Evolutionary conservation across 2,888 invertebrate species (phyloP).

Genomic region (Hermodice carunculata): DNA sequence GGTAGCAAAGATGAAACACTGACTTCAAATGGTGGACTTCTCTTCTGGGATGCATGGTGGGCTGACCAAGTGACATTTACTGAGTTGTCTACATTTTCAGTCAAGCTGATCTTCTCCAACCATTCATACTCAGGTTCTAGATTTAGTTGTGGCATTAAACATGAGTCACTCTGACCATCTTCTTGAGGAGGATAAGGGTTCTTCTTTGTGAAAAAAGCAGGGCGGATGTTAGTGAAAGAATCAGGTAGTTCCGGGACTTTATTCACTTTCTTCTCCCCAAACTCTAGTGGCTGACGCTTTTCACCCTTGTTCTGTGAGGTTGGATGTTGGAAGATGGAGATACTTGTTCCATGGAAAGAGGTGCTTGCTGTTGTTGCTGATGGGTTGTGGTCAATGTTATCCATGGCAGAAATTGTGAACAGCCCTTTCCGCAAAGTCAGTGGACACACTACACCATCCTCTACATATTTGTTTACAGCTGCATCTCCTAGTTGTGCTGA

Average conservation of each 20-base stretch:
- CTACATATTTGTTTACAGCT: slow-evolving; percentile 21
- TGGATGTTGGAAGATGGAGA: slow-evolving; percentile 42
- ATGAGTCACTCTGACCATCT: not conserved
- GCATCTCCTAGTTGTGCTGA: slow-evolving; percentile 36
- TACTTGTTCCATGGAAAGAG: slow-evolving; percentile 40
- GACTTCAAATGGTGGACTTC: not conserved
- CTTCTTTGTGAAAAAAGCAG: slow-evolving; percentile 25
- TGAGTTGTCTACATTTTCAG: slow-evolving; percentile 8
- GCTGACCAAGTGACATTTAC: slow-evolving; percentile 22
- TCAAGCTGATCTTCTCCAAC: slow-evolving; percentile 12
- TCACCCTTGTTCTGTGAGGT: slow-evolving; percentile 17
- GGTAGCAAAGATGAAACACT: slow-evolving; percentile 22
- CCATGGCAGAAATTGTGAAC: slow-evolving; percentile 42
- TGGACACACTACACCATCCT: slow-evolving; percentile 30
- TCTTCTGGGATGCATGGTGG: slow-evolving; percentile 22
- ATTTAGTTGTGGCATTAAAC: not conserved
- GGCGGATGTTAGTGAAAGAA: slow-evolving; percentile 32
- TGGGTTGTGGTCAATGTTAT: slow-evolving; percentile 46
- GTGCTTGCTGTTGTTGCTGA: slow-evolving; percentile 32
- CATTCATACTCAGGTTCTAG: slow-evolving; percentile 24
- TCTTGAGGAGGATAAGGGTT: slow-evolving; percentile 13
- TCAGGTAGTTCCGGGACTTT: slow-evolving; percentile 33
- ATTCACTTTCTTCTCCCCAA: slow-evolving; percentile 7
- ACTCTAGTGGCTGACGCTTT: slow-evolving; percentile 12
- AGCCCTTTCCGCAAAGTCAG: slow-evolving; percentile 26